Percentiles rank a stretch among this genome's conserved stretches.
Conservation (phyloP, 1,140 invertebrate genomes). For the Neotoxoptera formosana region DNA sequence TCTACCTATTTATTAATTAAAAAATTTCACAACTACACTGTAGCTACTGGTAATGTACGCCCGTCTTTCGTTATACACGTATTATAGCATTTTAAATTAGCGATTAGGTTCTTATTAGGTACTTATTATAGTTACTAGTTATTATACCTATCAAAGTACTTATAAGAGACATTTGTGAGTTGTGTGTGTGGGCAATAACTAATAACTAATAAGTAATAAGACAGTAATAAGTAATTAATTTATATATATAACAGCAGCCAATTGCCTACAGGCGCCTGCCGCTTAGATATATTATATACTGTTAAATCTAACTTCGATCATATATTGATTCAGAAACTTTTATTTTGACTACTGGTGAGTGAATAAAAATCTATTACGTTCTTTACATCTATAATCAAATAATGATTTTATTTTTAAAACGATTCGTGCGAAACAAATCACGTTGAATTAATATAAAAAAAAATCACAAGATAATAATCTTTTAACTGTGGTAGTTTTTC, state of each 20-base stretch:
- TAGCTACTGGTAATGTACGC: background rate
- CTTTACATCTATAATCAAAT: background rate
- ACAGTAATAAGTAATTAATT: background rate
- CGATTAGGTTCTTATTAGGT: too few species aligned
- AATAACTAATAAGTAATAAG: background rate
- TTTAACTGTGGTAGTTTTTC: background rate
- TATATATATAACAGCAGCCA: background rate
- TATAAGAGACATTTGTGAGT: background rate
- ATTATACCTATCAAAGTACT: too few species aligned
- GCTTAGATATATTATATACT: background rate
- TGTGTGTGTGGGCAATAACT: background rate
- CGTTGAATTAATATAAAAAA: background rate
- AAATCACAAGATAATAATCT: background rate
- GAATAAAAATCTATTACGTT: background rate
- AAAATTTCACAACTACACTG: background rate
- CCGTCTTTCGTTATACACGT: too few species aligned
- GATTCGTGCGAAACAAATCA: conserved; percentile 13
- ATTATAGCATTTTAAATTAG: background rate
- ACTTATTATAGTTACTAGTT: background rate
- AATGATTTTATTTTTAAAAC: conserved; percentile 9
- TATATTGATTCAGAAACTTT: background rate
- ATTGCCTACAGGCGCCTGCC: background rate
- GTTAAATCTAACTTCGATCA: background rate
- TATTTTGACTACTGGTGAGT: background rate
- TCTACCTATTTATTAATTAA: conserved; percentile 13